Evolutionary conservation across 2,113 vertebrate genomes (phyloP), one percentile per base, ranked within the genome.

Genomic region (Percina caprodes): DNA sequence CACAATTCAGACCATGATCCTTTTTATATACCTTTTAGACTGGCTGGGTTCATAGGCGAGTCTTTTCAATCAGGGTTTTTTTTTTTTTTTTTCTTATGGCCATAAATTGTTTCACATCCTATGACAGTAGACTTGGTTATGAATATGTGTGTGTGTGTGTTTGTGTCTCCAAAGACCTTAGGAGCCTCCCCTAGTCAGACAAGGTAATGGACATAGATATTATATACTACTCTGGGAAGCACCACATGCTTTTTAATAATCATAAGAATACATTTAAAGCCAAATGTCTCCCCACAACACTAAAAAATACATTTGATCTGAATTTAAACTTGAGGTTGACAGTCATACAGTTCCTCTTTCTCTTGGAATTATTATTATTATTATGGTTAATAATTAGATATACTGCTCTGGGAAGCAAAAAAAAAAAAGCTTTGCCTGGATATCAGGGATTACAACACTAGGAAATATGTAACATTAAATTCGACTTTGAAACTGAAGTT

Each of bases 61-160:
- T 87, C 74, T 91, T 91, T 91, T 91, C 89, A 91, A 88, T 90
- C 84, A 77, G 51, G 2, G 2, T 15, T 56, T 69, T 76, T 52
- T 77, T 73, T 62, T 45, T 67, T 65, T 46, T n/a, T 58, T 54
- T 42, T 80, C 80, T 83, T 42, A 55, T 39, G 24, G 30, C 83
- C 81, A 89, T 88, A 89, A 92, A 92, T 92, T 88, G 88, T 92
- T 86, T 88, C 82, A 78, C 88, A 92, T 89, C 82, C 86, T 61
- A 74, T 78, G 89, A 91, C 89, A 92, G 79, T 69, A 71, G 66
- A 90, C 84, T 82, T 21, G 76, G 77, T 89, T 86, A 90, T 91
- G 90, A 90, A 93, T 92, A 90, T 30, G 30, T 30, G 30, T 30
- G 30, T 30, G 30, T 30, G 30, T 30, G 3, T 30, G 30, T 30